Evolutionary conservation across 2,113 vertebrate genomes (phyloP).

Genomic region (Ictalurus punctatus): DNA sequence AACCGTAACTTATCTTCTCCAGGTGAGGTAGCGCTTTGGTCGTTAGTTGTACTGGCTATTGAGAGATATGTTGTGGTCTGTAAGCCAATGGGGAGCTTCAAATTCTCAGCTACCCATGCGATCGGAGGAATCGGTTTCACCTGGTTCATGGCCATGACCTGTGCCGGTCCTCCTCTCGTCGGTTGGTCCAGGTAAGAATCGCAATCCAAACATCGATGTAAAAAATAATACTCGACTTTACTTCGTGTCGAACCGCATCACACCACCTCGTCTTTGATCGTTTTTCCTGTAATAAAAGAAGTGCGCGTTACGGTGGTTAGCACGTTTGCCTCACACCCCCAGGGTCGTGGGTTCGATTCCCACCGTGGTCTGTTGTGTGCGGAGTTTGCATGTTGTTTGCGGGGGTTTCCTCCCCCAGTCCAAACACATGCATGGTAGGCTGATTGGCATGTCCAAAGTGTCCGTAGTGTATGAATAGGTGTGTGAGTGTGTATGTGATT

Average conservation of each 20-base stretch:
- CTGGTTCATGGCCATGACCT: constrained; percentile 70
- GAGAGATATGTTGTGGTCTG: constrained; percentile 74
- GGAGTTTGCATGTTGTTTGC: too few relatives aligned
- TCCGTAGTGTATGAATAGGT: too few relatives aligned
- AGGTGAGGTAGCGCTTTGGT: constrained; percentile 74
- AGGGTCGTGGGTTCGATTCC: too few relatives aligned
- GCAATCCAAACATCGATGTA: not conserved
- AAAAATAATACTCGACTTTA: not conserved
- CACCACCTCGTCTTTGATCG: not conserved
- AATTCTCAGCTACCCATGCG: constrained; percentile 63
- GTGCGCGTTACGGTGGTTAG: too few relatives aligned
- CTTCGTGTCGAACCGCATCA: not conserved
- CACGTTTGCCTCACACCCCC: too few relatives aligned
- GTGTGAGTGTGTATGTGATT: too few relatives aligned
- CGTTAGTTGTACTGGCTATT: constrained; percentile 71
- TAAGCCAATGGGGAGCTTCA: constrained; percentile 75
- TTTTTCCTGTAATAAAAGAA: not conserved
- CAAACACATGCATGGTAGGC: too few relatives aligned
- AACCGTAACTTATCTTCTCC: not conserved
- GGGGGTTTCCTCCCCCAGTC: too few relatives aligned
- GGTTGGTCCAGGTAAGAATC: constrained; percentile 71
- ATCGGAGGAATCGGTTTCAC: constrained; percentile 69
- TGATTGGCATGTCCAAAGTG: too few relatives aligned
- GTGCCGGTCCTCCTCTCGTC: constrained; percentile 66
- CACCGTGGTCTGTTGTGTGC: too few relatives aligned